Evolutionary conservation across 2,113 vertebrate species (phyloP).

Genomic region (Plestiodon gilberti): DNA sequence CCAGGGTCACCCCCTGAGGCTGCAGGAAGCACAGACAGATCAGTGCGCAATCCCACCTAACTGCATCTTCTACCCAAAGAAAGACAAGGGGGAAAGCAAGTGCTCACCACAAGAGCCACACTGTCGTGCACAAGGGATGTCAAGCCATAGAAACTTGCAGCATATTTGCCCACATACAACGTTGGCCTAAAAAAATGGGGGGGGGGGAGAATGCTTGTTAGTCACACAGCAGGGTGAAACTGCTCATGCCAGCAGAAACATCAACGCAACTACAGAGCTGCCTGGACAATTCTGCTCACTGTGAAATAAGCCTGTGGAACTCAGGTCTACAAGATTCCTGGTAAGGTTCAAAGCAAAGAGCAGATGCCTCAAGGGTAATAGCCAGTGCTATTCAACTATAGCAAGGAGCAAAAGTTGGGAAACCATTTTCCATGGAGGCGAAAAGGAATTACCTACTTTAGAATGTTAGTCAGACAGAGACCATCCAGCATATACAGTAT

Average conservation of each 20-base stretch:
- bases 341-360: background rate
- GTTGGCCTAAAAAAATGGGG: conserved; percentile 79
- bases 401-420: background rate
- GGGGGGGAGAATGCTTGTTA: background rate
- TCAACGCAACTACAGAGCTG: background rate
- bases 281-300: too few relatives aligned
- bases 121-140: conserved; percentile 90
- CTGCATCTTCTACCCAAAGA: accelerated
- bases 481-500: background rate
- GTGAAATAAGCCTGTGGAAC: background rate
- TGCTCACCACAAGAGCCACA: conserved; percentile 85
- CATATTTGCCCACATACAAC: conserved; percentile 90
- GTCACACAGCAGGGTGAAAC: accelerated
- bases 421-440: background rate
- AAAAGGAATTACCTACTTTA: background rate
- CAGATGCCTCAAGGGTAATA: background rate
- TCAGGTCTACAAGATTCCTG: background rate
- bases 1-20: conserved; percentile 90
- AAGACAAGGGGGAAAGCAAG: accelerated
- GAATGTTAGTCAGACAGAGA: background rate
- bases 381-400: too few relatives aligned
- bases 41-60: background rate
- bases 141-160: conserved; percentile 89
- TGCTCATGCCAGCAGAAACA: accelerated
- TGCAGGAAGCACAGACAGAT: conserved; percentile 57